Evolutionary conservation across 2,113 vertebrate genomes (phyloP).

Genomic region (Halichoeres trimaculatus): DNA sequence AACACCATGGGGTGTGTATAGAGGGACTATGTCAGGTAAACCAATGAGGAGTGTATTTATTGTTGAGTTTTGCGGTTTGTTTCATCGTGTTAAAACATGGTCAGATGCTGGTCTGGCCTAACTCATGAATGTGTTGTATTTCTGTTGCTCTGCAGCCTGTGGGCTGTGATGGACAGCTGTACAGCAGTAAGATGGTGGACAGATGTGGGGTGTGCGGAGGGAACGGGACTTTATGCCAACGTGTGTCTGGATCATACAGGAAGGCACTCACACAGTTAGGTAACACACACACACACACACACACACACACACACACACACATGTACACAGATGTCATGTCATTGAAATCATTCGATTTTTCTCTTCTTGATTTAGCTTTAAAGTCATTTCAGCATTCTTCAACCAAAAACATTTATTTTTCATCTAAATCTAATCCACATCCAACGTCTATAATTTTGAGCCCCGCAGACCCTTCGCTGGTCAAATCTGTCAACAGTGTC

Average conservation of each 20-base stretch:
- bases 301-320: slow-evolving; percentile 19
- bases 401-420: too few relatives aligned
- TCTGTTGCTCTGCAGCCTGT: slow-evolving; percentile 81
- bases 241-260: slow-evolving; percentile 90
- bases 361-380: too few relatives aligned
- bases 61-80: background rate
- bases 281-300: slow-evolving; percentile 80
- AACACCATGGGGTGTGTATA: slow-evolving; percentile 90
- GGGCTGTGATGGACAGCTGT: slow-evolving; percentile 89
- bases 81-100: background rate
- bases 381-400: too few relatives aligned
- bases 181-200: slow-evolving; percentile 86
- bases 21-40: slow-evolving; percentile 90
- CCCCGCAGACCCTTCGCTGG: too few relatives aligned
- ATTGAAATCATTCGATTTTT: too few relatives aligned
- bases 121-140: background rate
- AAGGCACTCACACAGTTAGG: slow-evolving; percentile 92
- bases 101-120: background rate
- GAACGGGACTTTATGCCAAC: slow-evolving; percentile 88
- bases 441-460: too few relatives aligned
- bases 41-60: background rate
- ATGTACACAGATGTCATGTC: background rate
- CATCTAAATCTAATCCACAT: too few relatives aligned
- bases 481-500: too few relatives aligned
- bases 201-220: slow-evolving; percentile 91